Evolutionary conservation across 2,797 vertebrate genomes (phyloP).

Genomic region (Sebastes hubbsi): DNA sequence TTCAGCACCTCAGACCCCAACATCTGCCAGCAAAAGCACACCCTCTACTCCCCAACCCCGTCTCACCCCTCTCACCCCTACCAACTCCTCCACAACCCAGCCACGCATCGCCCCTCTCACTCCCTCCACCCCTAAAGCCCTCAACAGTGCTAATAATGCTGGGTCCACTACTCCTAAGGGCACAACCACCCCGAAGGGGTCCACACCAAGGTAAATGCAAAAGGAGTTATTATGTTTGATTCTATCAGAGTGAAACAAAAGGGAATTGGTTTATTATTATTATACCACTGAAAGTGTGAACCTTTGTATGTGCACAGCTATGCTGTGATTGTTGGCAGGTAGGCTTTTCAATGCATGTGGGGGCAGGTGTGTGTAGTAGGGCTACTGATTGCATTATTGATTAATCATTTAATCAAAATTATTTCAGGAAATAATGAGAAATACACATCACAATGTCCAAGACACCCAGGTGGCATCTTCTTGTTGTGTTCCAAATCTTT

Average conservation of each 20-base stretch:
- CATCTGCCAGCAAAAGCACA: slow-evolving; percentile 47
- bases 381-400: not conserved
- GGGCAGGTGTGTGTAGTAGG: not conserved
- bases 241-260: not conserved
- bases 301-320: not conserved
- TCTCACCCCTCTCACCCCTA: slow-evolving; percentile 48
- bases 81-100: slow-evolving; percentile 25
- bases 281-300: not conserved
- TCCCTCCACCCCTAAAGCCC: slow-evolving; percentile 67
- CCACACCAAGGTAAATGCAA: slow-evolving; percentile 86
- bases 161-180: slow-evolving; percentile 66
- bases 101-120: slow-evolving; percentile 38
- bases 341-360: not conserved
- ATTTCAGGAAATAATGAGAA: not conserved
- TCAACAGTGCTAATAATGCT: slow-evolving; percentile 42
- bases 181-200: slow-evolving; percentile 71
- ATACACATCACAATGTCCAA: not conserved
- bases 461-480: not conserved
- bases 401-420: not conserved
- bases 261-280: not conserved
- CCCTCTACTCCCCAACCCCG: slow-evolving; percentile 57
- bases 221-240: not conserved
- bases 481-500: not conserved
- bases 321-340: not conserved
- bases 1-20: slow-evolving; percentile 34